Percentiles rank a stretch among this genome's conserved stretches.
Evolutionary conservation across 2,888 invertebrate genomes (phyloP).

Genomic region (Nephrotoma appendiculata): DNA sequence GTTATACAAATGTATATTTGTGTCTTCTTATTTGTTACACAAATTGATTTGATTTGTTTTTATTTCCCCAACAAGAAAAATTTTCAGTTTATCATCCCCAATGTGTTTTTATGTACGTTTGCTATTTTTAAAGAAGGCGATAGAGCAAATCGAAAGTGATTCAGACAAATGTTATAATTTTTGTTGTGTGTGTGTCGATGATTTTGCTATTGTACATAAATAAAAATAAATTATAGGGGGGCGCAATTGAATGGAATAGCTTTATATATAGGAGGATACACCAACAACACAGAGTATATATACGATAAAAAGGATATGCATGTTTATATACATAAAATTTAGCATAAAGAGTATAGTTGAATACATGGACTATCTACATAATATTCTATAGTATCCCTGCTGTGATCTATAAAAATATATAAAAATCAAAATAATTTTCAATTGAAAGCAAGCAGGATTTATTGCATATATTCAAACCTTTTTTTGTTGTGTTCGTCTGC

Average conservation of each 20-base stretch:
- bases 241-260: background rate
- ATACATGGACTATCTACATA: background rate
- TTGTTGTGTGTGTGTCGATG: background rate
- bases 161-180: background rate
- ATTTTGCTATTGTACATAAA: background rate
- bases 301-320: background rate
- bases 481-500: background rate
- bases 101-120: background rate
- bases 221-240: background rate
- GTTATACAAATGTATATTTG: background rate
- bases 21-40: background rate
- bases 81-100: background rate
- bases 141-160: background rate
- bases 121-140: background rate
- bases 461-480: background rate
- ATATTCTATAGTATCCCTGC: background rate
- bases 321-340: background rate
- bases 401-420: background rate
- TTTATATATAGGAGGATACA: background rate
- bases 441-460: background rate
- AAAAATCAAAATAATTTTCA: background rate
- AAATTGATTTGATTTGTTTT: background rate
- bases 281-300: background rate
- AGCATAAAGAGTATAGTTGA: background rate
- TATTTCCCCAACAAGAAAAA: background rate